Base-by-base conservation (phyloP, 2,113 vertebrate species). In the Phocoena phocoena region DNA sequence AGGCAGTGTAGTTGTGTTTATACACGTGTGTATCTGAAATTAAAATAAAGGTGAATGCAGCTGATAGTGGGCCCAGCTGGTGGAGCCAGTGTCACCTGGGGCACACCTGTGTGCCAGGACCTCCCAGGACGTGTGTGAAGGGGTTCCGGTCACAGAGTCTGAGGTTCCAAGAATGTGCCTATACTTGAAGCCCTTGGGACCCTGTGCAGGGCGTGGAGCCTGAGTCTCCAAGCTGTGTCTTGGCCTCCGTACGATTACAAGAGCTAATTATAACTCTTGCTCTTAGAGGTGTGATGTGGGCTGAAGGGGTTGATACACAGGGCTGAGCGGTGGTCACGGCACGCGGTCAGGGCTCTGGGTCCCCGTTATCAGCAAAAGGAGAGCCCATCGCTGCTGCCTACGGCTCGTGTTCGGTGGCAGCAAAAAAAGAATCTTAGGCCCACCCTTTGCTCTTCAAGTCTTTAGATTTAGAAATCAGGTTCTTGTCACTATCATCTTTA, bases 241-340 rank as follows among this genome's bases (percentile, higher is more conserved):
- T 25, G 47, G 23, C 83, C 62, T 11, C 2, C 0, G 8, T 38
- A 20, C 36, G 17, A 44, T 53, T 17, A 17, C 15, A 47, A 17
- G 2, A 20, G 11, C 12, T 10, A 4, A 7, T 3, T 2, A 3
- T 11, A 3, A 4, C 4, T 31, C 14, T 44, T 23, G 10, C 21
- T 3, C 50, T 6, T 1, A 1, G 36, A 28, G 23, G 23, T 0
- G 25, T 38, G 47, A 18, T 2, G 3, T 44, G 5, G 28, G 47
- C 21, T 2, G 28, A 28, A 17, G 3, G 2, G 0, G 36, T 11
- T 18, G 41, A 21, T 1, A 3, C 0, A 8, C 20, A 3, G 38
- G 58, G 26, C 31, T 10, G 36, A 28, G 73, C 2, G 0, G 0
- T 1, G 15, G 4, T 4, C n/a, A 53, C 0, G 0, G 41, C 8